Evolutionary conservation across 2,888 invertebrate species (phyloP), one percentile per base, ranked within the genome.

Genomic region (Junonia oenone): DNA sequence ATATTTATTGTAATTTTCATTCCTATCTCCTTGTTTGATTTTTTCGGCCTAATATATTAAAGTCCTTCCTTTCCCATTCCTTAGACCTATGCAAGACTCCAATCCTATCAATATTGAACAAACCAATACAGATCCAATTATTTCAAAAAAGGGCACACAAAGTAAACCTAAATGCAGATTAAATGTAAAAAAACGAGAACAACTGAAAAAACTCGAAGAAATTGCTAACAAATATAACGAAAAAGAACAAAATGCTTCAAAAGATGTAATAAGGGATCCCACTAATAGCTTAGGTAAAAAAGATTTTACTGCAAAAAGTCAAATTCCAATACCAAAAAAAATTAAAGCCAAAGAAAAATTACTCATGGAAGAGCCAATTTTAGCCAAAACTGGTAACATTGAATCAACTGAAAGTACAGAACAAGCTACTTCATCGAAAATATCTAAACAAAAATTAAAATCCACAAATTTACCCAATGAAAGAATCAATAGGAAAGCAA

Each of bases 21-120:
- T 90, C 90, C 89, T 88, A 78, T 80, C 89, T 89, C 89, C 90
- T 90, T 89, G 81, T 90, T 90, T 90, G 87, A 78, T 67, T 61
- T 65, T 50, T 64, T 55, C 57, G 56, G 59, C 47, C 56, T 47
- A 57, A 60, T 22, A 26, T 45, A 51, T 62, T 57, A 65, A 70
- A 73, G 64, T 65, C 84, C 87, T 84, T 87, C 88, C 88, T 89
- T 87, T 87, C 85, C 88, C 73, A 77, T 83, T 72, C 74, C 72
- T 46, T 88, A 90, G 90, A 82, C 72, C 71, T 62, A 59, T 65
- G 62, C 77, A 81, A 78, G 78, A 80, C 61, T 64, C 76, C 65
- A 67, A 68, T 55, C 67, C 70, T 60, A 62, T 76, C 62, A 63
- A 71, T 56, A 61, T 74, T 65, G 78, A 81, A 74, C 72, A 76